Conservation (phyloP, 2,797 vertebrate genomes). For the Gouania willdenowi region DNA sequence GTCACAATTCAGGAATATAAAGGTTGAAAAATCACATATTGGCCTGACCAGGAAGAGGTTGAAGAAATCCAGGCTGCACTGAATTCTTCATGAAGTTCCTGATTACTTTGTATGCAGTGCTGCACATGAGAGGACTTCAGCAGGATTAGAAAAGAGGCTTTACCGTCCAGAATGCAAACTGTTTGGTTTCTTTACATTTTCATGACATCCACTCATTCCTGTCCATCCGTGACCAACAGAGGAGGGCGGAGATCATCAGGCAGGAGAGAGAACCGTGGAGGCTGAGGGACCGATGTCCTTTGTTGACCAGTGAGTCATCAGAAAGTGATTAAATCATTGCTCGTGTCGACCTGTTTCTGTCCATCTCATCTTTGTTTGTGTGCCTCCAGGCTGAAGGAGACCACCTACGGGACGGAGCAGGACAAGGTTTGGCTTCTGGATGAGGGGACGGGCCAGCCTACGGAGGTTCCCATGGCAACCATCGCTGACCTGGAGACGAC, state of each 20-base stretch:
- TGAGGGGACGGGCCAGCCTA: constrained; percentile 31
- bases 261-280: constrained; percentile 19
- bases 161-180: too few species aligned
- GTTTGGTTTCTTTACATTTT: too few species aligned
- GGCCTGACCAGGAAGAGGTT: too few species aligned
- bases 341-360: neutral
- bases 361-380: neutral
- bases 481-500: constrained; percentile 64
- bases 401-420: constrained; percentile 11
- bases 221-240: too few species aligned
- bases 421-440: constrained; percentile 40
- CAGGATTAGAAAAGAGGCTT: too few species aligned
- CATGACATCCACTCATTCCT: too few species aligned
- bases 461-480: constrained; percentile 6
- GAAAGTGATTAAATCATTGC: neutral
- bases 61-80: too few species aligned
- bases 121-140: too few species aligned
- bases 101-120: too few species aligned
- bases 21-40: too few species aligned
- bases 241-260: constrained; percentile 31
- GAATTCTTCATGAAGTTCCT: too few species aligned
- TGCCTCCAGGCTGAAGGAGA: constrained; percentile 58
- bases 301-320: constrained; percentile 62
- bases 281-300: constrained; percentile 34
- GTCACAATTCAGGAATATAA: too few species aligned